Base-by-base conservation (phyloP, 1,140 invertebrate genomes). In the Eueides isabella region DNA sequence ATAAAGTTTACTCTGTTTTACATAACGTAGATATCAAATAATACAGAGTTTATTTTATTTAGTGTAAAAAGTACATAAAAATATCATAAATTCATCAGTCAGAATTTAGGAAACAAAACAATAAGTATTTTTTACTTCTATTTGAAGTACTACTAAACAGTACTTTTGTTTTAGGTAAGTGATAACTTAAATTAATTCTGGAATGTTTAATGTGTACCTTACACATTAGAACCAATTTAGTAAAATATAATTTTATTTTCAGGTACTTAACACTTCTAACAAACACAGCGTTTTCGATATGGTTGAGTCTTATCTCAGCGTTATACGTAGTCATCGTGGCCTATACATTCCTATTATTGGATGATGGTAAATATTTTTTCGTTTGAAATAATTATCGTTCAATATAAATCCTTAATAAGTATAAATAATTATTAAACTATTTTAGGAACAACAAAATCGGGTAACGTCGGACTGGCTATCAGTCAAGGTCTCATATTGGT, bases 401-500 rank as follows among this genome's bases (percentile, higher is more conserved):
- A 30, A 26, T 61, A 29, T 7, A 62, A 63, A 16, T 4, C 14
- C 12, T 0, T 26, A 26, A 0, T 12, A 55, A 7, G 2, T 26
- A 26, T 55, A 26, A 55, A 9, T 26, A 1, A 3, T 55, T 19
- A 55, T 26, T 48, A 19, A 55, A 55, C 11, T 4, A 63, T 70
- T 5, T 67, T 86, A 88, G 91, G 86, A 0, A 80, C 84, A 7
- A 94, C 92, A 12, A 90, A 89, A 67, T 94, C 94, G 5, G 95
- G 96, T 1, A 95, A 96, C 74, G 97, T 98, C 6, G 97, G 97
- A 12, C 82, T 98, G 48, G 97, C 97, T 1, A 95, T 98, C 55
- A 97, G 96, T 1, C 97, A 97, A 79, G 96, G 96, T 26, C 95
- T 98, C 73, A 95, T 96, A 7, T 86, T 98, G 41, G 97, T 97